A percentile compares a stretch with the other conserved stretches of the same genome.
phyloP scores from a whole-genome alignment of 2,888 invertebrate species.

The Himalopsyche japonica region DNA sequence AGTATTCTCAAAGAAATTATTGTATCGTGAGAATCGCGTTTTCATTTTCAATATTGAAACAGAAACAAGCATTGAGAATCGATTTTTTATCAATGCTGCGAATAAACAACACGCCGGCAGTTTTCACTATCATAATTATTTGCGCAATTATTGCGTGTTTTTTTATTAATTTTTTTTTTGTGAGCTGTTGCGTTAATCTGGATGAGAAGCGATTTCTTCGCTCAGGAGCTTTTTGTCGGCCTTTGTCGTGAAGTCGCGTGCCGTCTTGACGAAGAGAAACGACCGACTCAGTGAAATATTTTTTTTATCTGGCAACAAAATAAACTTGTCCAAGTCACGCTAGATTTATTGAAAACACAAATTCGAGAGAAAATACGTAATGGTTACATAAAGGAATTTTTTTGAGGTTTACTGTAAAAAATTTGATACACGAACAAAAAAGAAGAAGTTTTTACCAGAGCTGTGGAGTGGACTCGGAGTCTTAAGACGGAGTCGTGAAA shows the following conservation, averaged over 20 bases:
- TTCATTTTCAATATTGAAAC: background rate
- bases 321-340: background rate
- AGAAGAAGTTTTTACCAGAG: no score
- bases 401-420: background rate
- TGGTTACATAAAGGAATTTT: background rate
- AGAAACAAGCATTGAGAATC: background rate
- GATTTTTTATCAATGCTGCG: background rate
- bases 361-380: background rate
- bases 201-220: background rate
- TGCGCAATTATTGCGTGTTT: background rate
- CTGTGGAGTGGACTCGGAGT: no score
- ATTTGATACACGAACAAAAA: no score
- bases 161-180: background rate
- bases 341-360: background rate
- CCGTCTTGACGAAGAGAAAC: background rate
- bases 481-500: no score
- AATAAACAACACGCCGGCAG: background rate
- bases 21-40: background rate
- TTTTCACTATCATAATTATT: background rate
- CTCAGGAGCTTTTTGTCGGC: background rate
- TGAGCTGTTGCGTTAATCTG: background rate
- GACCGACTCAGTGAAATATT: background rate
- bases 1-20: background rate
- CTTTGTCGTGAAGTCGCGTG: background rate
- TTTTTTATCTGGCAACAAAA: background rate